A percentile compares a stretch with the other conserved stretches of the same genome.
Conservation (phyloP, 2,888 invertebrate genomes). For the Drosophila ezoana region DNA sequence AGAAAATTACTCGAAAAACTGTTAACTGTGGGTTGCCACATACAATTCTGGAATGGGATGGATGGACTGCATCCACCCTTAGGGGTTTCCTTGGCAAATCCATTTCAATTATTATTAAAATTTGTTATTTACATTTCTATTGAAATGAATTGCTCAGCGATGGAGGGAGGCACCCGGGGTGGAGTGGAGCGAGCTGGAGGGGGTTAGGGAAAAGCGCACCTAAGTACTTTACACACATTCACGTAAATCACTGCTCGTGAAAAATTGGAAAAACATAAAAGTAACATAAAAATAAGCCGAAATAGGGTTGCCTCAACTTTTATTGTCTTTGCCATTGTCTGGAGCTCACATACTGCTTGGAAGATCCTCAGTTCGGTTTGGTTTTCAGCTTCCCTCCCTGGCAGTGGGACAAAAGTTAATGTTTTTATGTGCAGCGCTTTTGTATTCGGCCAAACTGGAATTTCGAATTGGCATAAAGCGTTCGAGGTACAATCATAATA, state of each 20-base stretch:
- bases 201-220: constrained; percentile 45
- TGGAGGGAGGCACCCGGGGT: neutral
- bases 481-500: constrained; percentile 37
- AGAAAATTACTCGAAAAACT: constrained; percentile 49
- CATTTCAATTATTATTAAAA: constrained; percentile 81
- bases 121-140: constrained; percentile 82
- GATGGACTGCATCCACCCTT: constrained; percentile 32
- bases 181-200: neutral
- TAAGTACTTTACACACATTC: constrained; percentile 24
- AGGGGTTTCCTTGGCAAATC: constrained; percentile 34
- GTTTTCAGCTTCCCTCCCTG: constrained; percentile 14
- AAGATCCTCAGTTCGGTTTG: constrained; percentile 28
- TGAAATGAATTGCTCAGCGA: constrained; percentile 73
- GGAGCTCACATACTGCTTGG: constrained; percentile 17
- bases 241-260: constrained; percentile 45
- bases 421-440: constrained; percentile 67
- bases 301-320: constrained; percentile 44
- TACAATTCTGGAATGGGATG: constrained; percentile 48
- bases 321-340: constrained; percentile 47
- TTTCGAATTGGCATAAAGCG: constrained; percentile 61
- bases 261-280: constrained; percentile 75
- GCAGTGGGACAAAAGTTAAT: constrained; percentile 69
- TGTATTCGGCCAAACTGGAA: constrained; percentile 70
- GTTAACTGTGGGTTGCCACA: constrained; percentile 66
- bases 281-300: constrained; percentile 53